phyloP scores from a whole-genome alignment of 2,888 invertebrate species.

The Andrena praecox region DNA sequence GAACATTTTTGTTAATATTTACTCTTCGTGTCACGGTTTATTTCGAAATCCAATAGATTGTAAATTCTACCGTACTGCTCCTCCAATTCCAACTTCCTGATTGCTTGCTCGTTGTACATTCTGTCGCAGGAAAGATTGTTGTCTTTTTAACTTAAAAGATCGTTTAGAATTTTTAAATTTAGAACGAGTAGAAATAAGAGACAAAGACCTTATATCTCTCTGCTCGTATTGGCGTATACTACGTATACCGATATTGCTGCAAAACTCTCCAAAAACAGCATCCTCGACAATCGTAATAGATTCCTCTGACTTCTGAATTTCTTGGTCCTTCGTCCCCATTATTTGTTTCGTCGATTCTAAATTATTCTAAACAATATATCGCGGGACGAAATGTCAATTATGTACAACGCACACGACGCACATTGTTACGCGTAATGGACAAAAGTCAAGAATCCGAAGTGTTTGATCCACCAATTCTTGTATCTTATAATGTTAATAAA shows the following conservation, averaged over 20 bases:
- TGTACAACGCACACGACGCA: neutral
- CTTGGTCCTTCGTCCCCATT: conserved; percentile 88
- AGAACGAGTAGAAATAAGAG: conserved; percentile 15
- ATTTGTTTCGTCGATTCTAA: conserved; percentile 58
- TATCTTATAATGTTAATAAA: too few species aligned
- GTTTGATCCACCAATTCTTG: too few species aligned
- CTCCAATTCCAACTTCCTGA: conserved; percentile 95
- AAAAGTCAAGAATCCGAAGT: too few species aligned
- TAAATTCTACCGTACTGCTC: conserved; percentile 95
- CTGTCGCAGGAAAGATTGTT: conserved; percentile 69
- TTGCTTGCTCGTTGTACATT: conserved; percentile 95
- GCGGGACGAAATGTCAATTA: conserved; percentile 86
- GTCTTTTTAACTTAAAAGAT: conserved; percentile 2
- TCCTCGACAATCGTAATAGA: conserved; percentile 97
- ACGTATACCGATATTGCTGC: conserved; percentile 93
- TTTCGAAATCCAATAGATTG: conserved; percentile 97
- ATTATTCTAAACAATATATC: conserved; percentile 51
- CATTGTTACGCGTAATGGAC: too few species aligned
- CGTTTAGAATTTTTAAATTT: neutral
- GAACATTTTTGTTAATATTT: conserved; percentile 28
- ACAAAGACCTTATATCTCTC: conserved; percentile 90
- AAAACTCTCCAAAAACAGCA: conserved; percentile 96
- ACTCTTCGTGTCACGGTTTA: conserved; percentile 95
- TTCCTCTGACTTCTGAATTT: conserved; percentile 94
- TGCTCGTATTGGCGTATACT: conserved; percentile 99